These are phyloP conservation scores for Eurytoma californica DNA, from an alignment of 2,888 invertebrate genomes.

Conservation along the genomic window DNA sequence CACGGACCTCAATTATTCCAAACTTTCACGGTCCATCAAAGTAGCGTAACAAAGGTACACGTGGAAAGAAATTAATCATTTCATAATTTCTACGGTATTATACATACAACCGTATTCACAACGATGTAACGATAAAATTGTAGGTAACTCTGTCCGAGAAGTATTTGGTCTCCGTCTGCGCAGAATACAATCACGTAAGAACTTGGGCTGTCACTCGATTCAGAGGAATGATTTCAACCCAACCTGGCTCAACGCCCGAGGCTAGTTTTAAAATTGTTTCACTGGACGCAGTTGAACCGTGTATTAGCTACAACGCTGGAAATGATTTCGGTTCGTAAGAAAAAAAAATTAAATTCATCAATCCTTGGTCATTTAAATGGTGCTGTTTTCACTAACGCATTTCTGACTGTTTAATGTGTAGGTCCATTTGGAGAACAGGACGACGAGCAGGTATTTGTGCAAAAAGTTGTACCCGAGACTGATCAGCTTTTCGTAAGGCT, in stretches of 20 bases:
- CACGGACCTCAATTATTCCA: conserved; percentile 99
- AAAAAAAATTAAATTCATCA: too few relatives aligned
- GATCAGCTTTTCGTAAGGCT: conserved; percentile 95
- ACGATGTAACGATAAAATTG: conserved; percentile 28
- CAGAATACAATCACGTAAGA: conserved; percentile 97
- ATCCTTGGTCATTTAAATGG: too few relatives aligned
- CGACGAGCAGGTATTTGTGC: conserved; percentile 98
- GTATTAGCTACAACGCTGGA: conserved; percentile 80
- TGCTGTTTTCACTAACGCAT: not conserved
- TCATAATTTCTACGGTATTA: not conserved
- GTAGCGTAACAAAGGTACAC: conserved; percentile 92
- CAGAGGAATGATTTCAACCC: conserved; percentile 98
- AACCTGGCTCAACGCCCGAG: conserved; percentile 97
- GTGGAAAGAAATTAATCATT: not conserved
- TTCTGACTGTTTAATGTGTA: conserved; percentile 58
- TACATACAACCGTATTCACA: not conserved
- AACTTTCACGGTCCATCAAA: conserved; percentile 97
- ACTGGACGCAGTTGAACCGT: conserved; percentile 82
- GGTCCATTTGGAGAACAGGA: conserved; percentile 99
- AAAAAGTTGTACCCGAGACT: conserved; percentile 97
- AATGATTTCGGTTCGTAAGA: conserved; percentile 77
- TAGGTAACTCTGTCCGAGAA: conserved; percentile 95
- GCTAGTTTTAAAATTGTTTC: conserved; percentile 98
- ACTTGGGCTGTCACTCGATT: conserved; percentile 98
- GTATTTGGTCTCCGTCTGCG: conserved; percentile 96